Evolutionary conservation across 2,113 vertebrate species (phyloP).

Genomic region (Pteropus alecto): DNA sequence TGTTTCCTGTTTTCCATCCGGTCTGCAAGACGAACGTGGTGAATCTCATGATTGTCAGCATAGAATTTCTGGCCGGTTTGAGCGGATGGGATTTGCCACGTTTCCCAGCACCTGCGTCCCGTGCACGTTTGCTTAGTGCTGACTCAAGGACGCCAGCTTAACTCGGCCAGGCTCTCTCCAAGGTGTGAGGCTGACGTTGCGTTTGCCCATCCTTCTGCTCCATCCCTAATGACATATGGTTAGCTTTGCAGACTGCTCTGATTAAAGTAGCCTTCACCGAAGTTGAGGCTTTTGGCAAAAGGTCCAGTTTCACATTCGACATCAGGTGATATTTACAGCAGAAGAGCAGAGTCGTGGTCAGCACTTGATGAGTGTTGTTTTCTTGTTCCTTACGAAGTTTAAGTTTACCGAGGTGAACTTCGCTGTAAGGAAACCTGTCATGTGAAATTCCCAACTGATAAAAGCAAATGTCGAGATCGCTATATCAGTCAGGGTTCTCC

Average conservation of each 20-base stretch:
- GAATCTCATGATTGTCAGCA: background rate
- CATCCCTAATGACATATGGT: slow-evolving; percentile 37
- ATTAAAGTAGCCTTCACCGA: slow-evolving; percentile 68
- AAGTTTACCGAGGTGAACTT: background rate
- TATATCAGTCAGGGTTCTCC: too few species aligned
- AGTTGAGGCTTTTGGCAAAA: slow-evolving; percentile 63
- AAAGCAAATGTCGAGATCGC: background rate
- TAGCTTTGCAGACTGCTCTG: slow-evolving; percentile 58
- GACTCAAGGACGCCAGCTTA: background rate
- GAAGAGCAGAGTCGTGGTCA: background rate
- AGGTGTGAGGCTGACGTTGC: slow-evolving; percentile 7
- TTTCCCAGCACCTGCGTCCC: background rate
- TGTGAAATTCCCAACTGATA: background rate
- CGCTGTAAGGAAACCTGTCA: background rate
- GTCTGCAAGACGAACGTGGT: background rate
- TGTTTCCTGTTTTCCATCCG: background rate
- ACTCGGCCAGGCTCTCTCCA: background rate
- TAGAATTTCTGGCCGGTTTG: background rate
- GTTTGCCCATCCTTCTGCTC: slow-evolving; percentile 35
- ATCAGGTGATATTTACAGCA: slow-evolving; percentile 4
- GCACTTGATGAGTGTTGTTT: background rate
- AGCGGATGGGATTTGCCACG: background rate
- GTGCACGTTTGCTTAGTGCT: slow-evolving; percentile 28
- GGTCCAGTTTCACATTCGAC: slow-evolving; percentile 30
- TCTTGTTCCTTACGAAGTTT: background rate